A percentile compares a stretch with the other conserved stretches of the same genome.
Evolutionary conservation across 1,140 invertebrate genomes (phyloP).

Genomic region (Trichomalopsis sarcophagae): DNA sequence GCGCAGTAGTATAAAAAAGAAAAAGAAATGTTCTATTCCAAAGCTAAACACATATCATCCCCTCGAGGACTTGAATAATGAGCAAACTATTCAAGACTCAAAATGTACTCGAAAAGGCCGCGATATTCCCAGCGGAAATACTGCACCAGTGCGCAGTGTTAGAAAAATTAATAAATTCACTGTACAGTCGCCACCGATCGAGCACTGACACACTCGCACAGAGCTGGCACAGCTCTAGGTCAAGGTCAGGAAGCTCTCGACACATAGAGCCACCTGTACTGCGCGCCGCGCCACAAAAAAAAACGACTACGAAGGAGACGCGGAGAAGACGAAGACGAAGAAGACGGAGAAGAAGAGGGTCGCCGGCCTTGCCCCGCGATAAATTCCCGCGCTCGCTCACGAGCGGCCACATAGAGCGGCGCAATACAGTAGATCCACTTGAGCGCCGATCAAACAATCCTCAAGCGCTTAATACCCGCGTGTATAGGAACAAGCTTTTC

Average conservation of each 20-base stretch:
- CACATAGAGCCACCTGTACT: background rate
- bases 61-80: background rate
- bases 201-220: background rate
- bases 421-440: background rate
- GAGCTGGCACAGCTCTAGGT: background rate
- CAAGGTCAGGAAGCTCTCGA: slow-evolving; percentile 33
- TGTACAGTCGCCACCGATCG: background rate
- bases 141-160: background rate
- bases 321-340: background rate
- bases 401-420: too few relatives aligned
- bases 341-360: background rate
- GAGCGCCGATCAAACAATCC: background rate
- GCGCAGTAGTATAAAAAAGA: too few relatives aligned
- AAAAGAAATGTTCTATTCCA: too few relatives aligned
- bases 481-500: background rate
- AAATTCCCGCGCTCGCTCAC: background rate
- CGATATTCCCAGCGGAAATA: too few relatives aligned
- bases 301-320: background rate
- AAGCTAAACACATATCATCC: too few relatives aligned
- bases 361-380: background rate
- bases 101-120: background rate
- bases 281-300: too few relatives aligned
- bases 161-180: slow-evolving; percentile 19
- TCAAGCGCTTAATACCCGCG: slow-evolving; percentile 4
- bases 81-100: background rate